Base-by-base conservation (phyloP, 2,888 invertebrate genomes). In the Pedicia rivosa region DNA sequence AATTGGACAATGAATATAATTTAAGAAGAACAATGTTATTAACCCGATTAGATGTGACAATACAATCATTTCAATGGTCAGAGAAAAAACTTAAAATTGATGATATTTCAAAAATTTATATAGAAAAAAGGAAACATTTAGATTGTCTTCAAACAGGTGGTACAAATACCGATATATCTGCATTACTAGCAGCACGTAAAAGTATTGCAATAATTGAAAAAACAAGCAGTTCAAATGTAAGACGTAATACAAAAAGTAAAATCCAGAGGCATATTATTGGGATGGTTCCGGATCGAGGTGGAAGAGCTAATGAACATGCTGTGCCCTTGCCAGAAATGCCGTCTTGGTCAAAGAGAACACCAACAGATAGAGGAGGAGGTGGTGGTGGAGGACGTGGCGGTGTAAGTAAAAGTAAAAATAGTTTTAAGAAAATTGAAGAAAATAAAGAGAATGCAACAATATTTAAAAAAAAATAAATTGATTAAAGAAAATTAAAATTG, bases 261-360 rank as follows among this genome's bases (percentile, higher is more conserved):
- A 71, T 95, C 20, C 91, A 91, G 50, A 82, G 78, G 65, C 80
- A 92, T 41, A 73, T 90, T 22, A 94, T 94, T 55, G 91, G 92
- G 41, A 65, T 78, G 74, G 92, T 94, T 0, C 94, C 94, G 1
- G 97, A 97, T 58, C 66, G 95, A 48, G 97, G 97, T 14, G 95
- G 95, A 2, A 66, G 95, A 35, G 82, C 94, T 0, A 74, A 78
- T 47, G 95, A 95, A 50, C 79, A 84, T 48, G 83, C 86, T 43
- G 79, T 88, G 0, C 95, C 95, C 0, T 90, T 92, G 0, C 92
- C 92, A 0, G 95, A 95, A 64, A 94, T 95, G 91, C 95, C 95
- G 0, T 78, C 88, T 0, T 95, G 94, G 87, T 83, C 87, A 24
- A 65, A 68, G 36, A 65, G 72, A 25, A 63, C 66, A 1, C 50